Base-by-base conservation (phyloP, 2,888 invertebrate genomes). In the Aricia artaxerxes region DNA sequence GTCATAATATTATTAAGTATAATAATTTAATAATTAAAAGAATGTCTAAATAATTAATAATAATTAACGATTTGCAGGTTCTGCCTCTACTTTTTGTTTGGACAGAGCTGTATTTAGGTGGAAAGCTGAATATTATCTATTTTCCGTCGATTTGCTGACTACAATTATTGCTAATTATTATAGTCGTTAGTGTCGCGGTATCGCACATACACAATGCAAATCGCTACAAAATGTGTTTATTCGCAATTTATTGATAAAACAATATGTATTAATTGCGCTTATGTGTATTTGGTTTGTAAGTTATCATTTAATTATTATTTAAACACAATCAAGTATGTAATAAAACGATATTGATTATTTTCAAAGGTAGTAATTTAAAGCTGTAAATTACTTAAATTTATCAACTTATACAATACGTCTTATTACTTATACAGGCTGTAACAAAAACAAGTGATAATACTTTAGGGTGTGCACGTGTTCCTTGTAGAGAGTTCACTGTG, bases 161-260 rank as follows among this genome's bases (percentile, higher is more conserved):
- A 69, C 35, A 69, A 35, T 69, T 35, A 35, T 69, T 35, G 35
- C 69, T 69, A 69, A 69, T 69, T 38, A 69, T 11, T 69, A 69
- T 69, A 35, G 13, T 69, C 69, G 13, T 69, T 35, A 69, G 69
- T 13, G 16, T 69, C 69, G 69, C 69, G 69, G 16, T 35, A 38
- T 69, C 69, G 35, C 69, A 69, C 11, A 11, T 13, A 31, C 38
- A 35, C 16, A 13, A 35, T 69, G 16, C 69, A 69, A 69, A 69
- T 69, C 35, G 69, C 13, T 16, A 38, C 35, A 38, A 16, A 69
- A 69, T 16, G 69, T 35, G 69, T 69, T 35, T 69, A 69, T 69
- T 69, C 13, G 9, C 16, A 16, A 38, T 38, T 38, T 69, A 69
- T 35, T 35, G 35, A 35, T 69, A 9, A 69, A 69, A 69, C 69